phyloP scores from a whole-genome alignment of 2,113 vertebrate genomes.

The Vombatus ursinus region DNA sequence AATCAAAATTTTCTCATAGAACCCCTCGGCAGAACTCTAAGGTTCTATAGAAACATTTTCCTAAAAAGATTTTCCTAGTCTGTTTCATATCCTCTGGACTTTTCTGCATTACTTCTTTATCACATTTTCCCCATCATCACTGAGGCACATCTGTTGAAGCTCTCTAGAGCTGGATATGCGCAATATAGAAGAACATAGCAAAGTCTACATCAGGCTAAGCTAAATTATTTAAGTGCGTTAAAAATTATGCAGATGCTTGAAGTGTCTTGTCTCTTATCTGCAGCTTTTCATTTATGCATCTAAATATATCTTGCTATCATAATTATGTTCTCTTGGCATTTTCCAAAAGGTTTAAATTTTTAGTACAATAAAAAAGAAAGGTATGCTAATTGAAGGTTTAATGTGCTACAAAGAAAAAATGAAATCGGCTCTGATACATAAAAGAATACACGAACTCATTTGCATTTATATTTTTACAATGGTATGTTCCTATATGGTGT shows the following conservation, averaged over 20 bases:
- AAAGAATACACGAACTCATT: conserved; percentile 2
- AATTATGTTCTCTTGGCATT: conserved; percentile 20
- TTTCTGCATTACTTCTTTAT: conserved; percentile 32
- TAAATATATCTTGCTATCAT: conserved; percentile 32
- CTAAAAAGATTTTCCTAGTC: not conserved
- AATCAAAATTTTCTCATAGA: not conserved
- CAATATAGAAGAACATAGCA: conserved; percentile 5
- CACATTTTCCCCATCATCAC: not conserved
- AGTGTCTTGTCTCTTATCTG: not conserved
- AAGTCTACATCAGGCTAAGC: not conserved
- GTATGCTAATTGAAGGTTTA: not conserved
- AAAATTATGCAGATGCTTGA: conserved; percentile 11
- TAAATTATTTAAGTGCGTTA: conserved; percentile 41
- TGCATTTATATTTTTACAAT: not conserved
- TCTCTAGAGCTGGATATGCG: not conserved
- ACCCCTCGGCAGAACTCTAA: not conserved
- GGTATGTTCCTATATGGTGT: not conserved
- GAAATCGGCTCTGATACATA: not conserved
- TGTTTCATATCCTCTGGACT: not conserved
- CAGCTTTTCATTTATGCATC: conserved; percentile 17
- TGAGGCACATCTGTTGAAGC: not conserved
- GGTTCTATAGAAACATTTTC: not conserved
- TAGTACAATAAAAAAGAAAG: conserved; percentile 29
- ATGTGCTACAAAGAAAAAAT: not conserved
- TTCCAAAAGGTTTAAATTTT: conserved; percentile 31